phyloP scores from a whole-genome alignment of 2,113 vertebrate species.

The Protobothrops flavoviridis region DNA sequence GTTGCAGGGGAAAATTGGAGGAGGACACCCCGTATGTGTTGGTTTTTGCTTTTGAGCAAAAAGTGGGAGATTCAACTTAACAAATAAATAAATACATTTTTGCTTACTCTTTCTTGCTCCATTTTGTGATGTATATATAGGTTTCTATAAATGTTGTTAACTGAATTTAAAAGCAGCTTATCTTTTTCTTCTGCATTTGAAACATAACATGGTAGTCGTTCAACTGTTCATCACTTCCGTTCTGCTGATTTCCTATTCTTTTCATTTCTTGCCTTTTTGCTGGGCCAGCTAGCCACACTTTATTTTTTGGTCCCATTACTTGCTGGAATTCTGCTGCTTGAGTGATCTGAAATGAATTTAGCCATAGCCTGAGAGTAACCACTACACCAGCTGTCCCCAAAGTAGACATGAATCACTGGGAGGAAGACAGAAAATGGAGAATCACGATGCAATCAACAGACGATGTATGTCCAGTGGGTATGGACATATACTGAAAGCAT shows the following conservation, averaged over 20 bases:
- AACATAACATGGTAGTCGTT: background rate
- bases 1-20: background rate
- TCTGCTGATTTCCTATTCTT: background rate
- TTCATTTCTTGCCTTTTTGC: background rate
- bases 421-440: conserved; percentile 47
- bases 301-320: background rate
- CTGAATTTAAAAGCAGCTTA: background rate
- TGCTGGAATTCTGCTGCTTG: background rate
- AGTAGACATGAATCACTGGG: conserved; percentile 43
- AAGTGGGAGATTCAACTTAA: background rate
- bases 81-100: background rate
- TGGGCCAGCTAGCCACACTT: background rate
- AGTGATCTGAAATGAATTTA: conserved; percentile 41
- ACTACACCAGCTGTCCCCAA: conserved; percentile 49
- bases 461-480: background rate
- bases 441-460: conserved; percentile 41
- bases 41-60: background rate
- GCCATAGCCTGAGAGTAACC: conserved; percentile 14
- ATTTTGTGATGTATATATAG: background rate
- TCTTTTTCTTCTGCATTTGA: background rate
- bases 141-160: background rate
- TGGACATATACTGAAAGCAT: background rate
- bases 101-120: background rate
- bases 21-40: background rate
- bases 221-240: background rate